Evolutionary conservation across 2,888 invertebrate genomes (phyloP), one percentile per base, ranked within the genome.

Genomic region (Cephus rjabovi): DNA sequence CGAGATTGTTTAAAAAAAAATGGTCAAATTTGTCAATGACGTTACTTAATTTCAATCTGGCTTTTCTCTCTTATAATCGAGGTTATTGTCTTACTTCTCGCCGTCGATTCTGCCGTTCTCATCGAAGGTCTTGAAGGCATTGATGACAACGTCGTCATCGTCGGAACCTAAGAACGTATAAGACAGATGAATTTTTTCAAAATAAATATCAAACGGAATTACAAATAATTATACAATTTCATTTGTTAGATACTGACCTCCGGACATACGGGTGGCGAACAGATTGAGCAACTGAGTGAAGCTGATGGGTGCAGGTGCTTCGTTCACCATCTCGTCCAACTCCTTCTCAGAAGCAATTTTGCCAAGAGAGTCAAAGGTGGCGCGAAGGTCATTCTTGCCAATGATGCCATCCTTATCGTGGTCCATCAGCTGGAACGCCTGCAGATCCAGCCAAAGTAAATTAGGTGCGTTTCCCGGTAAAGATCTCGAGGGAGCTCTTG

Each of bases 351-450:
- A 94, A 90, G 96, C 96, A 88, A 98, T 94, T 92, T 96, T 96
- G 92, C 98, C 98, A 88, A 98, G 95, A 88, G 96, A 96, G 93
- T 98, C 98, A 93, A 97, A 98, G 91, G 97, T 97, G 91, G 96
- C 96, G 91, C 97, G 95, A 91, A 98, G 94, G 93, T 98, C 98
- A 93, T 95, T 95, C 94, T 97, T 97, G 92, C 96, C 93, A 93
- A 96, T 95, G 93, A 97, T 95, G 87, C 97, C 97, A 92, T 98
- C 98, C 93, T 98, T 98, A 94, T 98, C 97, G 93, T 96, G 95
- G 94, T 98, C 98, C 96, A 98, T 98, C 89, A 98, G 95, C 93
- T 96, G 96, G 96, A 98, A 98, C 91, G 97, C 98, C 96, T 97
- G 92, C 11, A 77, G 81, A 80, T 78, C 71, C 77, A 73, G 33